phyloP scores from a whole-genome alignment of 2,888 invertebrate species.

The Limnephilus auricula region DNA sequence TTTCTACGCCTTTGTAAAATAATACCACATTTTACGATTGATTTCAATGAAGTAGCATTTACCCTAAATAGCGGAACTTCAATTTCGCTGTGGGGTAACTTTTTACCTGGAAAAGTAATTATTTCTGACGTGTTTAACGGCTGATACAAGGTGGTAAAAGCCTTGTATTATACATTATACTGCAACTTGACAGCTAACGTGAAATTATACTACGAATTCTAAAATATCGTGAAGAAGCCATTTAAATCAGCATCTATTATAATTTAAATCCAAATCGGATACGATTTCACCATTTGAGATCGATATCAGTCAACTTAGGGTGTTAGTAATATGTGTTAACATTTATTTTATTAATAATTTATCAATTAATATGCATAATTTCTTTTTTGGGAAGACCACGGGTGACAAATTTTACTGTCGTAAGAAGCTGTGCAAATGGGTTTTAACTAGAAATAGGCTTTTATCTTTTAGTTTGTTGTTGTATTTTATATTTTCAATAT shows the following conservation, averaged over 20 bases:
- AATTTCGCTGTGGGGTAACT: not conserved
- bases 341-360: not conserved
- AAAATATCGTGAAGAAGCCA: not conserved
- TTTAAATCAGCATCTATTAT: not conserved
- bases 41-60: not conserved
- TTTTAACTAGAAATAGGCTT: not conserved
- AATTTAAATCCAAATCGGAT: not conserved
- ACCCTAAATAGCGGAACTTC: conserved; percentile 19
- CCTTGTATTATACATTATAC: too few relatives aligned
- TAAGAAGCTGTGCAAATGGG: not conserved
- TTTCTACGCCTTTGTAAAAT: not conserved
- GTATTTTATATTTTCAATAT: not conserved
- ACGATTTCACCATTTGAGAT: not conserved
- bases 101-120: not conserved
- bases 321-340: not conserved
- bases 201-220: not conserved
- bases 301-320: not conserved
- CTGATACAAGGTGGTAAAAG: not conserved
- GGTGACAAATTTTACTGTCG: not conserved
- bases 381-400: not conserved
- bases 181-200: not conserved
- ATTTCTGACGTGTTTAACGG: conserved; percentile 19
- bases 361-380: not conserved
- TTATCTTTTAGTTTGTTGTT: not conserved
- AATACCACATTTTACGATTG: not conserved